phyloP scores from a whole-genome alignment of 2,797 vertebrate species.

The Chaetophractus vellerosus region DNA sequence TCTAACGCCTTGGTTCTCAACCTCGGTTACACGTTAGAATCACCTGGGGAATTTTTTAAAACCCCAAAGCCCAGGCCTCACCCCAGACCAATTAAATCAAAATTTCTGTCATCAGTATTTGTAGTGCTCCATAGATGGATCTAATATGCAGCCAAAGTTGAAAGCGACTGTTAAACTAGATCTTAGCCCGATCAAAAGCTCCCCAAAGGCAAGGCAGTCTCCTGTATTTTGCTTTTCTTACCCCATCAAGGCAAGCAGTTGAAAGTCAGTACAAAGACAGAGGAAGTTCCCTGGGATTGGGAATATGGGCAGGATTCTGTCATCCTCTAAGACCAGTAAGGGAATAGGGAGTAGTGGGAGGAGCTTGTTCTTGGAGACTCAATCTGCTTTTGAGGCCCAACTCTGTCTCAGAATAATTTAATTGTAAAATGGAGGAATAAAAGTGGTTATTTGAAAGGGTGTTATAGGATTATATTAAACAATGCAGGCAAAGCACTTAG shows the following conservation, averaged over 20 bases:
- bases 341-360: neutral
- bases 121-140: conserved; percentile 23
- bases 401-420: conserved; percentile 39
- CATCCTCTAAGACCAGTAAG: neutral
- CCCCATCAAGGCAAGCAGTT: neutral
- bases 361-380: neutral
- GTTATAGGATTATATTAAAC: neutral
- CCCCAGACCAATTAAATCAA: neutral
- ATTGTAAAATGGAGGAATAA: conserved; percentile 34
- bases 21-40: neutral
- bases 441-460: neutral
- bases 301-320: neutral
- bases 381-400: neutral
- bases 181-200: conserved; percentile 22
- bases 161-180: neutral
- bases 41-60: neutral
- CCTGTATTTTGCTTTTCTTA: conserved; percentile 52
- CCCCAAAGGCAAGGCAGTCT: neutral
- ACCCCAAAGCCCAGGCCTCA: neutral
- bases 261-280: conserved; percentile 4
- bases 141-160: neutral
- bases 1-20: neutral
- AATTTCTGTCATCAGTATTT: conserved; percentile 42
- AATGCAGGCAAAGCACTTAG: neutral
- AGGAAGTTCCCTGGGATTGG: neutral